Base-by-base conservation (phyloP, 2,888 invertebrate species). In the Cyclophora punctaria region DNA sequence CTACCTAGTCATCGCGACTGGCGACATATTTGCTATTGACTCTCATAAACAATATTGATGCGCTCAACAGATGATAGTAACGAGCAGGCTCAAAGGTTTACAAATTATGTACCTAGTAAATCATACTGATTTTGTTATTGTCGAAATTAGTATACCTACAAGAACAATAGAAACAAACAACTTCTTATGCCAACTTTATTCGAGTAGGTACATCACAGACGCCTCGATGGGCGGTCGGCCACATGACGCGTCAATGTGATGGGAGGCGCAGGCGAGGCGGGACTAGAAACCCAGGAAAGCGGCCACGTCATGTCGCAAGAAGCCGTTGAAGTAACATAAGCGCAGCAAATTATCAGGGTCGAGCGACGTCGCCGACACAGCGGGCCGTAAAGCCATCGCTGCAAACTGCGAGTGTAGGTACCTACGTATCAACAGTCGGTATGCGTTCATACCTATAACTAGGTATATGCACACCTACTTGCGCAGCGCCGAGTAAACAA, bases 251-350 rank as follows among this genome's bases (percentile, higher is more conserved):
- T 4, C 37, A 37, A 5, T 37, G 37, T 44, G 63, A 58, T 71
- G 68, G 60, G 73, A 66, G 63, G 63, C 70, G 70, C 64, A 71
- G 37, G 37, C 4, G 69, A 72, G 20, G 20, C 20, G 69, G 75
- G 71, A 70, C 69, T 78, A 73, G 73, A 78, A 79, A 79, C 75
- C 74, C 72, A 78, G 78, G 75, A 79, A 84, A 80, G 78, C 71
- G 73, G 76, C 62, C 73, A 44, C 34, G 37, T 37, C 37, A 75
- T 82, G 83, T 80, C 78, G 83, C 75, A 85, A 86, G 87, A 87
- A 87, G 87, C 87, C 87, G 80, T 87, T 83, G 83, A 87, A 86
- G 83, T 84, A 85, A 82, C 83, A 77, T 83, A 83, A 84, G 85
- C 83, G 83, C 83, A 85, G 87, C 80, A 84, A 83, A 84, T 83